Base-by-base conservation (phyloP, 2,113 vertebrate species). In the Osmerus eperlanus region DNA sequence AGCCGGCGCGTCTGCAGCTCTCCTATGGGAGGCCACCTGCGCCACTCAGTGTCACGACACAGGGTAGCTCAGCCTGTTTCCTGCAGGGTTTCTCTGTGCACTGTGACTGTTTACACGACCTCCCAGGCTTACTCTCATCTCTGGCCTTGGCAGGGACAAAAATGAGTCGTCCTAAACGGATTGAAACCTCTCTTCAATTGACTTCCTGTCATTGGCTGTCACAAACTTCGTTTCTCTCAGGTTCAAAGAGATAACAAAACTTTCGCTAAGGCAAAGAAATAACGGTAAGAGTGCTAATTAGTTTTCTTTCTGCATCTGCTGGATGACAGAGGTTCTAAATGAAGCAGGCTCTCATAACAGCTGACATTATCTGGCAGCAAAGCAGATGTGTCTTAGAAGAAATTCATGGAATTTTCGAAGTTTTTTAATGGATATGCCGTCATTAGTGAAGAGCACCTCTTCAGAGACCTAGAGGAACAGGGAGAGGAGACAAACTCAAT, bases 401-500 rank as follows among this genome's bases (percentile, higher is more conserved):
- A 84, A 83, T 80, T 67, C 84, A 76, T 83, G 71, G 75, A 71
- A 76, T 86, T 87, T 87, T 84, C 62, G 79, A 83, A 86, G 19
- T 64, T 76, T 81, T 87, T 79, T 84, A 84, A 89, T 86, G 81
- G 85, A 88, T 81, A 77, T 77, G 73, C 80, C 81, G 79, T 77
- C 82, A 64, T 84, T 80, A 64, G 79, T 85, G 88, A 73, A 78
- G 77, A 83, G 72, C 67, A 72, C 64, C 76, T 81, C 75, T 78
- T 81, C 64, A 67, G 73, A 74, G 74, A 72, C 83, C 29, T 53
- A 81, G 71, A 68, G 77, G 79, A 83, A 87, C 77, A 73, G 75
- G 77, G 77, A 63, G 0, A 77, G 81, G 73, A 83, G 81, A 86
- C 87, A 78, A 84, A 86, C 74, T 81, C 85, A 81, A 91, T 91